phyloP scores from a whole-genome alignment of 1,140 invertebrate species.

The Dendroctonus valens region DNA sequence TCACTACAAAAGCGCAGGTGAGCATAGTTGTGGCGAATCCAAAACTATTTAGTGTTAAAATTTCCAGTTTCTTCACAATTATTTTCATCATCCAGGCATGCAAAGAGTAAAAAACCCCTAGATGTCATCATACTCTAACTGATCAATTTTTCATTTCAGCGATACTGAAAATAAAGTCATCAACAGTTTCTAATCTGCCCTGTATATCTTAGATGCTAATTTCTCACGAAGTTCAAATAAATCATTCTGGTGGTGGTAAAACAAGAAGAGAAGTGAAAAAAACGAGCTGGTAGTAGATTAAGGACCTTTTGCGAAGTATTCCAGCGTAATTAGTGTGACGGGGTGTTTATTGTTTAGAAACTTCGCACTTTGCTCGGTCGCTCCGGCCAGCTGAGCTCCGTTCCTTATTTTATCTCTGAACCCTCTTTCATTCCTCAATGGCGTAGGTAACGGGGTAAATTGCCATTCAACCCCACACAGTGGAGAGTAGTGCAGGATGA shows the following conservation, averaged over 20 bases:
- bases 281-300: constrained; percentile 34
- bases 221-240: constrained; percentile 29
- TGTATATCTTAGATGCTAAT: constrained; percentile 23
- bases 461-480: background rate
- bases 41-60: no score
- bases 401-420: constrained; percentile 34
- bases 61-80: no score
- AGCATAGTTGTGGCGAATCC: no score
- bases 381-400: constrained; percentile 33
- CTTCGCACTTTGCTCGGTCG: constrained; percentile 42
- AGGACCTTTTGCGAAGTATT: constrained; percentile 39
- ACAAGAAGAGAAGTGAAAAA: constrained; percentile 29
- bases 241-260: constrained; percentile 31
- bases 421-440: constrained; percentile 23
- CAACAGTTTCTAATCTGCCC: constrained; percentile 12
- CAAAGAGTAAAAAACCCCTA: no score
- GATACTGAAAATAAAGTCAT: constrained; percentile 2
- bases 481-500: no score
- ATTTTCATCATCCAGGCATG: no score
- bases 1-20: no score
- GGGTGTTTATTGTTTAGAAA: constrained; percentile 46
- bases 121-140: no score
- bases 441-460: constrained; percentile 21
- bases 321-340: constrained; percentile 39
- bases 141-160: no score